These are phyloP conservation scores for Spondyliosoma cantharus DNA, from an alignment of 2,797 vertebrate species.

Conservation along the genomic window DNA sequence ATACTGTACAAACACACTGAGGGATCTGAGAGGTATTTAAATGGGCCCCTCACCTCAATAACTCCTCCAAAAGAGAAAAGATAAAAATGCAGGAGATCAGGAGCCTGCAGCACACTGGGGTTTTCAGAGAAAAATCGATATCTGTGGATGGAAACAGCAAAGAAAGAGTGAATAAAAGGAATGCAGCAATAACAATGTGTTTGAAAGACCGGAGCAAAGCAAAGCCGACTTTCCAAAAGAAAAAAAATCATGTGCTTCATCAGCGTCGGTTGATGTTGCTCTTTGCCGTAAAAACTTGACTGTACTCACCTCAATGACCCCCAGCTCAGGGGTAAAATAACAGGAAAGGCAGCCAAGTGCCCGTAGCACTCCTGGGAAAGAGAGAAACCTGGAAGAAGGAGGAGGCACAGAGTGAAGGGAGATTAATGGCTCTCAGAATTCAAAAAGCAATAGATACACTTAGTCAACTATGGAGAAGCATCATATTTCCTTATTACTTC, in stretches of 20 bases:
- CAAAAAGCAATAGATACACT: conserved; percentile 13
- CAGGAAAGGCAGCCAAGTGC: conserved; percentile 58
- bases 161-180: neutral
- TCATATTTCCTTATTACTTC: neutral
- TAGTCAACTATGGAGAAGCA: conserved; percentile 1
- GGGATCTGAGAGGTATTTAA: neutral
- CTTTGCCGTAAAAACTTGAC: neutral
- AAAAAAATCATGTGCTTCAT: neutral
- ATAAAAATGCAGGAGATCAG: conserved; percentile 34
- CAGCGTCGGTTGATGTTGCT: neutral
- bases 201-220: conserved; percentile 20
- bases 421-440: conserved; percentile 36
- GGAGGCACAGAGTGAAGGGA: conserved; percentile 20
- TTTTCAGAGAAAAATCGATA: neutral
- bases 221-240: neutral
- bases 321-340: conserved; percentile 40
- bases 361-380: conserved; percentile 40
- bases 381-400: conserved; percentile 37
- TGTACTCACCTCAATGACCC: conserved; percentile 46
- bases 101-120: conserved; percentile 19
- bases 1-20: conserved; percentile 1
- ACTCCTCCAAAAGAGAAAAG: conserved; percentile 47
- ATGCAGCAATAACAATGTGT: neutral
- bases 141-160: conserved; percentile 38
- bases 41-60: conserved; percentile 52